These are phyloP conservation scores for Drosophila colorata DNA, from an alignment of 2,888 invertebrate genomes.

Conservation along the genomic window DNA sequence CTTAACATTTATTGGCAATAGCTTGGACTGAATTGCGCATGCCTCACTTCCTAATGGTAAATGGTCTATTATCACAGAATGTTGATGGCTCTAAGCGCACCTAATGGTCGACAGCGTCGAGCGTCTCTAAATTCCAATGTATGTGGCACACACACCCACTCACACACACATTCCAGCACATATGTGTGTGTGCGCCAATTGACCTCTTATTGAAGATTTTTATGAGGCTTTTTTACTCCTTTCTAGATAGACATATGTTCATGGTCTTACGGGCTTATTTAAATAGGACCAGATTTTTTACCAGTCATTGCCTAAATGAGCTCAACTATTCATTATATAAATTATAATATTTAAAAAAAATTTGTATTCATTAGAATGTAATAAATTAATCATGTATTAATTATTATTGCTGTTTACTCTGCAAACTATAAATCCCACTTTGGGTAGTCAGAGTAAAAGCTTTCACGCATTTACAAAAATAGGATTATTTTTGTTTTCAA, in stretches of 20 bases:
- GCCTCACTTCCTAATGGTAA: conserved; percentile 63
- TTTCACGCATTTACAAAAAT: too few relatives aligned
- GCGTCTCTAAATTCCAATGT: conserved; percentile 30
- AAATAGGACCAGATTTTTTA: not conserved
- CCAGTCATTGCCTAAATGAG: too few relatives aligned
- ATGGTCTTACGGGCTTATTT: not conserved
- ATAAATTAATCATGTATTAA: not conserved
- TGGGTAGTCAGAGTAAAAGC: too few relatives aligned
- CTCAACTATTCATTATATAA: too few relatives aligned
- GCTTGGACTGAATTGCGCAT: conserved; percentile 52
- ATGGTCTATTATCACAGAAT: conserved; percentile 56
- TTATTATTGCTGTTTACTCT: too few relatives aligned
- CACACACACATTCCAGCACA: not conserved
- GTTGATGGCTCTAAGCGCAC: conserved; percentile 43
- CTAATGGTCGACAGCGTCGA: conserved; percentile 18
- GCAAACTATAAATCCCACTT: too few relatives aligned
- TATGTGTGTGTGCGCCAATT: conserved; percentile 15
- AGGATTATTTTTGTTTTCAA: not conserved
- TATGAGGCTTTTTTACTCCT: not conserved
- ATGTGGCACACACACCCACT: conserved; percentile 1
- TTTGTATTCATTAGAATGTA: not conserved
- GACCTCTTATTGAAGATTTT: conserved; percentile 15
- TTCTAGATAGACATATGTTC: not conserved
- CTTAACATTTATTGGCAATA: conserved; percentile 68
- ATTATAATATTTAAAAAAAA: too few relatives aligned